phyloP scores from a whole-genome alignment of 2,797 vertebrate species.

The Anableps anableps region DNA sequence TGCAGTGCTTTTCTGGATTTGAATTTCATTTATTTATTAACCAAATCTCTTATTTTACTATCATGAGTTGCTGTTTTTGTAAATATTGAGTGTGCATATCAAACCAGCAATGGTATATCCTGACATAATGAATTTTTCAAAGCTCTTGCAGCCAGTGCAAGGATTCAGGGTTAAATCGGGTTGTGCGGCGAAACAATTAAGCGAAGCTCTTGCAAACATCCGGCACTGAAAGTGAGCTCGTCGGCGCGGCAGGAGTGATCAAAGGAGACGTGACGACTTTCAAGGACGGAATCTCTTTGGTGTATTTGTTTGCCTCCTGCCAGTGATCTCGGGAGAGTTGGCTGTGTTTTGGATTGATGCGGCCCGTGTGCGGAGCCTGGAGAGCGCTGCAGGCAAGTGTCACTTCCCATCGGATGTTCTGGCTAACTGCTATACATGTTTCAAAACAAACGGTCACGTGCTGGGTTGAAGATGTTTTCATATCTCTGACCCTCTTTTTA shows the following conservation, averaged over 20 bases:
- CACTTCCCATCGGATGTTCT: slow-evolving; percentile 80
- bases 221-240: slow-evolving; percentile 11
- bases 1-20: too few relatives aligned
- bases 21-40: background rate
- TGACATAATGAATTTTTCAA: background rate
- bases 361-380: slow-evolving; percentile 69
- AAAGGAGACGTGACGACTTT: slow-evolving; percentile 58
- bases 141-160: background rate
- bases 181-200: slow-evolving; percentile 42
- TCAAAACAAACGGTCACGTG: slow-evolving; percentile 75
- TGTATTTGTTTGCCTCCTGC: slow-evolving; percentile 74
- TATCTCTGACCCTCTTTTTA: slow-evolving; percentile 50
- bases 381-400: slow-evolving; percentile 80
- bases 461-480: slow-evolving; percentile 60
- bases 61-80: background rate
- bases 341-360: slow-evolving; percentile 74
- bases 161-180: slow-evolving; percentile 23
- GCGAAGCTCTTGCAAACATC: slow-evolving; percentile 25
- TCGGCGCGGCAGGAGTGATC: slow-evolving; percentile 51
- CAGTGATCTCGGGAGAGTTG: slow-evolving; percentile 72
- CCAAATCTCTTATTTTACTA: background rate
- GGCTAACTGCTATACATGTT: slow-evolving; percentile 73
- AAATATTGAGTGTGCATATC: background rate
- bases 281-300: slow-evolving; percentile 79
- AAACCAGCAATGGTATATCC: background rate